phyloP scores from a whole-genome alignment of 2,113 vertebrate genomes.

The Electrona antarctica region DNA sequence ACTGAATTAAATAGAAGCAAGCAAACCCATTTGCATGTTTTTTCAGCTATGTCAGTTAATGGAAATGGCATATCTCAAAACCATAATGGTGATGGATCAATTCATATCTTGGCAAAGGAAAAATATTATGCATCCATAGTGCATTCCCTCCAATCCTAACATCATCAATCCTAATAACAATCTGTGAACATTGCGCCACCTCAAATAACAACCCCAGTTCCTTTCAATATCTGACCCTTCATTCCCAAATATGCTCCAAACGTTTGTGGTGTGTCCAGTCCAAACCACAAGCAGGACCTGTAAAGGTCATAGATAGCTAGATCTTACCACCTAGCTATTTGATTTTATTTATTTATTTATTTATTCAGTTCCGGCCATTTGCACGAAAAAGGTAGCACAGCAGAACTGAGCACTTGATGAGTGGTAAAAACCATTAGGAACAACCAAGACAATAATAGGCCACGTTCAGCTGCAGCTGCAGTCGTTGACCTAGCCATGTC shows the following conservation, averaged over 20 bases:
- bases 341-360: not conserved
- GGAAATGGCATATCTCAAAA: conserved; percentile 59
- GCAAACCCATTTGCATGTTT: conserved; percentile 66
- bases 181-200: conserved; percentile 51
- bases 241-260: conserved; percentile 32
- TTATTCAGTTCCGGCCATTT: conserved; percentile 36
- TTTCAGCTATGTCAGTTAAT: conserved; percentile 38
- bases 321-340: conserved; percentile 31
- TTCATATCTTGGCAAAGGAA: conserved; percentile 46
- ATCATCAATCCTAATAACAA: conserved; percentile 53
- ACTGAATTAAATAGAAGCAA: conserved; percentile 49
- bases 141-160: conserved; percentile 49
- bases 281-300: conserved; percentile 38
- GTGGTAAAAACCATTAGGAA: conserved; percentile 53
- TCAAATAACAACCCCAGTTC: conserved; percentile 46
- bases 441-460: conserved; percentile 46
- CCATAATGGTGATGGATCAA: conserved; percentile 30
- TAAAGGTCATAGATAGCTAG: not conserved
- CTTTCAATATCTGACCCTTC: conserved; percentile 48
- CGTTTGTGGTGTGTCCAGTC: conserved; percentile 52
- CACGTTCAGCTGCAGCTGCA: conserved; percentile 56
- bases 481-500: conserved; percentile 60
- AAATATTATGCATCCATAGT: conserved; percentile 36
- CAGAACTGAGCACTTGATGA: conserved; percentile 55
- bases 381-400: conserved; percentile 37